phyloP scores from a whole-genome alignment of 2,888 invertebrate species.

The Unio delphinus region DNA sequence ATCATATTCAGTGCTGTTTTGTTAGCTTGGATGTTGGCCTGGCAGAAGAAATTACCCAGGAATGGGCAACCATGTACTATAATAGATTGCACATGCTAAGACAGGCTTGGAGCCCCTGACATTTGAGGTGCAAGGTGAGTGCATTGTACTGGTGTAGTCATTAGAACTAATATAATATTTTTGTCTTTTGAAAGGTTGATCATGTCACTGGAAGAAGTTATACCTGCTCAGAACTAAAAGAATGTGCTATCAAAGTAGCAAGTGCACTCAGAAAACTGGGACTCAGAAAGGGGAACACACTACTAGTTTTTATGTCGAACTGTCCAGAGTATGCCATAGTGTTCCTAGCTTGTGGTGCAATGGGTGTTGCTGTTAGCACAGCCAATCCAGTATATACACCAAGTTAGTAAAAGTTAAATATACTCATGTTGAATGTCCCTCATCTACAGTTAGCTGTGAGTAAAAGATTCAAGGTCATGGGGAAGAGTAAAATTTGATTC shows the following conservation, averaged over 20 bases:
- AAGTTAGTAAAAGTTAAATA: conserved; percentile 27
- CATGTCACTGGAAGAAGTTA: conserved; percentile 48
- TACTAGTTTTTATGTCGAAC: conserved; percentile 57
- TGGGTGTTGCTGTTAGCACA: conserved; percentile 51
- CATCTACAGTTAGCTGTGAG: no score
- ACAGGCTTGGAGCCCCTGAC: no score
- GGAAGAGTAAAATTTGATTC: neutral
- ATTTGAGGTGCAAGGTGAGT: no score
- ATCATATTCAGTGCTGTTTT: no score
- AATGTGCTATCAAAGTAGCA: conserved; percentile 41
- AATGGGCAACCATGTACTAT: no score
- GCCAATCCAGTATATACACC: conserved; percentile 56
- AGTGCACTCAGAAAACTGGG: conserved; percentile 59
- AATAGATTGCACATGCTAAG: no score
- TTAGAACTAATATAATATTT: neutral
- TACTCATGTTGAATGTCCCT: neutral
- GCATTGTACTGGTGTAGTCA: no score
- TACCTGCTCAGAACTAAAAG: conserved; percentile 52
- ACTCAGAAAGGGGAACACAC: conserved; percentile 57
- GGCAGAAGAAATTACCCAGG: no score
- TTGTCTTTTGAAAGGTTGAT: conserved; percentile 46
- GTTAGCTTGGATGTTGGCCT: no score
- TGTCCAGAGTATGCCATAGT: conserved; percentile 59
- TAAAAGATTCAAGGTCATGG: neutral
- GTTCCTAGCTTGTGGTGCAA: conserved; percentile 45